Evolutionary conservation across 2,888 invertebrate genomes (phyloP).

Genomic region (Oscheius sp.): DNA sequence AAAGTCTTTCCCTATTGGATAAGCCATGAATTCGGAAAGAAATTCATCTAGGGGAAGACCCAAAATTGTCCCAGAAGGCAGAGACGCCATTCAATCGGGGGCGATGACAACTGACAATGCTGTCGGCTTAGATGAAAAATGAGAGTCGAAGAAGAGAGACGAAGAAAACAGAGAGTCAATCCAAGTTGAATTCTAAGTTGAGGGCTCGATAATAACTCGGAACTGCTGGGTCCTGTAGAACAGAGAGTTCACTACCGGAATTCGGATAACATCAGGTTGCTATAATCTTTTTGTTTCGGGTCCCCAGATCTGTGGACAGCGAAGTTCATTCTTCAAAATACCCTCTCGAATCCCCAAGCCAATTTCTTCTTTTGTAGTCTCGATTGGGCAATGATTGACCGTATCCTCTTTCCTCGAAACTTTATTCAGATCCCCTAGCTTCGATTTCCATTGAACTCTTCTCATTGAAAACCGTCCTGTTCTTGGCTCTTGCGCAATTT

Average conservation of each 20-base stretch:
- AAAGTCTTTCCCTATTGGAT: background rate
- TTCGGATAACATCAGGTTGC: too few relatives aligned
- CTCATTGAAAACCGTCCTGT: background rate
- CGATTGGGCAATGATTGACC: too few relatives aligned
- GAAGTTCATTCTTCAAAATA: too few relatives aligned
- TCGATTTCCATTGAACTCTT: background rate
- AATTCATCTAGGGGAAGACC: background rate
- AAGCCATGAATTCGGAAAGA: slow-evolving; percentile 5
- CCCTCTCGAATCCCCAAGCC: too few relatives aligned
- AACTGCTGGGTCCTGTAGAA: too few relatives aligned
- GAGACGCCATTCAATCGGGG: slow-evolving; percentile 1
- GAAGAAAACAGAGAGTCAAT: background rate
- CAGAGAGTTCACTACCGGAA: too few relatives aligned
- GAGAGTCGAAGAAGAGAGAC: background rate
- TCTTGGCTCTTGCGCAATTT: slow-evolving; percentile 16
- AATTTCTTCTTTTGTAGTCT: too few relatives aligned
- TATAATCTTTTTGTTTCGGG: too few relatives aligned
- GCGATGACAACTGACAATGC: slow-evolving; percentile 23
- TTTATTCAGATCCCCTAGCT: background rate
- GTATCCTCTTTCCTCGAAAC: background rate
- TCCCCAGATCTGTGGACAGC: too few relatives aligned
- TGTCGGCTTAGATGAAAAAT: slow-evolving; percentile 3
- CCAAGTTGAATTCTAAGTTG: too few relatives aligned
- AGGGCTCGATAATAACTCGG: too few relatives aligned
- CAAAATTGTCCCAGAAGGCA: background rate